These are phyloP conservation scores for Cheilosia vulpina DNA, from an alignment of 2,888 invertebrate species.

Conservation along the genomic window DNA sequence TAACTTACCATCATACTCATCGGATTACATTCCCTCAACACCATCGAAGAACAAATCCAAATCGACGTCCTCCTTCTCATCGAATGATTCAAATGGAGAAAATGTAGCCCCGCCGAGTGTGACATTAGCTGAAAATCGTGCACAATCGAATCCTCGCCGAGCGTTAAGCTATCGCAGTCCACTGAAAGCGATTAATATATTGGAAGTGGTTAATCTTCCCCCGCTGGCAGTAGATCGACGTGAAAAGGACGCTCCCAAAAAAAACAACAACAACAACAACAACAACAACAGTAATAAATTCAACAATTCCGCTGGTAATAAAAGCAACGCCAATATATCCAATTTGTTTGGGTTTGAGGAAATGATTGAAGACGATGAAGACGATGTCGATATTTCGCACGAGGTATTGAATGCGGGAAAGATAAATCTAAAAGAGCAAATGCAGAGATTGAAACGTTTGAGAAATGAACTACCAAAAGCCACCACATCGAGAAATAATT, in stretches of 20 bases:
- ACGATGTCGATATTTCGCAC: constrained; percentile 17
- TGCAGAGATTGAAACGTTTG: constrained; percentile 77
- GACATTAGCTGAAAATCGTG: constrained; percentile 64
- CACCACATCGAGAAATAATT: constrained; percentile 15
- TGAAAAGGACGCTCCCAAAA: constrained; percentile 44
- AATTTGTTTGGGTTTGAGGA: constrained; percentile 79
- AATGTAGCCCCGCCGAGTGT: constrained; percentile 78
- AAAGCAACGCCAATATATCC: neutral
- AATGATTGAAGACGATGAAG: constrained; percentile 73
- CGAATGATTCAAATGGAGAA: constrained; percentile 80
- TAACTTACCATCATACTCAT: constrained; percentile 82
- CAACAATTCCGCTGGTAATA: neutral
- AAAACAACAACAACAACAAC: constrained; percentile 10
- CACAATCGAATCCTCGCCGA: constrained; percentile 77
- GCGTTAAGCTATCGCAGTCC: constrained; percentile 79
- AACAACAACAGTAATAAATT: neutral
- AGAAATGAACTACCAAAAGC: constrained; percentile 74
- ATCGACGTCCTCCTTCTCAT: constrained; percentile 73
- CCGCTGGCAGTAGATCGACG: constrained; percentile 58
- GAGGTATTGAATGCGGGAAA: neutral
- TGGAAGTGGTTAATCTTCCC: constrained; percentile 80
- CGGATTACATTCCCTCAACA: constrained; percentile 79
- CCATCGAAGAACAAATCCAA: constrained; percentile 75
- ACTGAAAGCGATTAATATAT: constrained; percentile 80
- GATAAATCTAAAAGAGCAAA: constrained; percentile 77